Evolutionary conservation across 1,140 invertebrate species (phyloP).

Genomic region (Scaptomyza montana): DNA sequence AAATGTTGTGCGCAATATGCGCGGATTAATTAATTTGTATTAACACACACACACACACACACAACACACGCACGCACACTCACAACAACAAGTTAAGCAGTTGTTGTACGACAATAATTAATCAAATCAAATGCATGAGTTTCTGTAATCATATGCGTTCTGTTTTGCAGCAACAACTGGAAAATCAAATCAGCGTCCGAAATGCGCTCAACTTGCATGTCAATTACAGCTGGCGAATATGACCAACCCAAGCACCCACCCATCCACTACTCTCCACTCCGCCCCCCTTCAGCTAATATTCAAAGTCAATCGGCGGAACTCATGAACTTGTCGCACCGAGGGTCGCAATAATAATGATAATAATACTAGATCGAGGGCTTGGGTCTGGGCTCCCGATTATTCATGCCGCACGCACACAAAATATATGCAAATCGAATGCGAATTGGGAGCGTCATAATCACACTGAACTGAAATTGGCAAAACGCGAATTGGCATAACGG

Average conservation of each 20-base stretch:
- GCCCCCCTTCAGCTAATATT: slow-evolving; percentile 58
- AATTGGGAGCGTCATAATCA: slow-evolving; percentile 60
- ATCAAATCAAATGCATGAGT: slow-evolving; percentile 76
- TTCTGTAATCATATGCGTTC: slow-evolving; percentile 69
- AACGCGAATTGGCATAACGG: slow-evolving; percentile 1
- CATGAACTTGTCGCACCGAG: slow-evolving; percentile 65
- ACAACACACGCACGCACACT: not conserved
- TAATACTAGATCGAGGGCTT: slow-evolving; percentile 15
- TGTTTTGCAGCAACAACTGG: slow-evolving; percentile 49
- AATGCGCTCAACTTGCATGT: slow-evolving; percentile 74
- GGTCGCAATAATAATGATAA: slow-evolving; percentile 34
- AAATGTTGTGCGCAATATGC: slow-evolving; percentile 64
- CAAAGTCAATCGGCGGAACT: slow-evolving; percentile 75
- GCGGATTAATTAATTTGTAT: slow-evolving; percentile 79
- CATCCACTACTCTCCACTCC: not conserved
- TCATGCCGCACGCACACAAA: slow-evolving; percentile 61
- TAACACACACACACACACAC: slow-evolving; percentile 54
- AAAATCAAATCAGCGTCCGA: slow-evolving; percentile 69
- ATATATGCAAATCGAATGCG: slow-evolving; percentile 79
- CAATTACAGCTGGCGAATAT: slow-evolving; percentile 70
- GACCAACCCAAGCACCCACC: not conserved
- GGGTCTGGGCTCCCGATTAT: slow-evolving; percentile 53
- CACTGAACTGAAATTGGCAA: slow-evolving; percentile 27
- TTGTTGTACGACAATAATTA: slow-evolving; percentile 73
- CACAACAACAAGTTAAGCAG: slow-evolving; percentile 24